These are phyloP conservation scores for Poeciliopsis infans DNA, from an alignment of 2,797 vertebrate species.

Conservation along the genomic window DNA sequence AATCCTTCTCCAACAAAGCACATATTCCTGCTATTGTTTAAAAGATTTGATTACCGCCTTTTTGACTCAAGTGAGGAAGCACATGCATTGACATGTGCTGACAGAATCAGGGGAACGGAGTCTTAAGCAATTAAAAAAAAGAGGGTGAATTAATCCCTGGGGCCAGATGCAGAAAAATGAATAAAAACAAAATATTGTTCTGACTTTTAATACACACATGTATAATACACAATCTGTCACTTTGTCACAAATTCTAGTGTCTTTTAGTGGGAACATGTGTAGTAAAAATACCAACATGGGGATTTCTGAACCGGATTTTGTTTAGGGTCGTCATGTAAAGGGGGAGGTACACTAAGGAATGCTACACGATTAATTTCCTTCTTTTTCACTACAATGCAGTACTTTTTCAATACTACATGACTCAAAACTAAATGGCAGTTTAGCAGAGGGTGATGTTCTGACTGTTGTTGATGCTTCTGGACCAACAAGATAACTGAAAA, in stretches of 20 bases:
- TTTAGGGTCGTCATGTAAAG: neutral
- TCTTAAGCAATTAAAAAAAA: neutral
- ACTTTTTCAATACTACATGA: neutral
- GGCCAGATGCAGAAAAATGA: neutral
- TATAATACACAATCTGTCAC: neutral
- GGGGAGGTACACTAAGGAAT: neutral
- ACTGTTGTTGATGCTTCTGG: neutral
- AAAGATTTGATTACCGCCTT: neutral
- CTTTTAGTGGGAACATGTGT: neutral
- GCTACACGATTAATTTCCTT: neutral
- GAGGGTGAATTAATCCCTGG: neutral
- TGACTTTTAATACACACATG: neutral
- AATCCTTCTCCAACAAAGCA: slow-evolving; percentile 1
- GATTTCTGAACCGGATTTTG: neutral
- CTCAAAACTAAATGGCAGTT: neutral
- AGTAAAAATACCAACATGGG: neutral
- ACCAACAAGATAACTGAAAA: neutral
- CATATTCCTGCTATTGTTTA: neutral
- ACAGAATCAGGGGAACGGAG: neutral
- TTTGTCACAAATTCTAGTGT: neutral
- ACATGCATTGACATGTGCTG: neutral
- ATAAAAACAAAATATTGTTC: neutral
- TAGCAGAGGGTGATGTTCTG: neutral
- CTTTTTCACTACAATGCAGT: neutral
- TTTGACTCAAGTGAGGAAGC: neutral